Conservation (phyloP, 1,140 invertebrate species). For the Caenorhabditis inopinata region DNA sequence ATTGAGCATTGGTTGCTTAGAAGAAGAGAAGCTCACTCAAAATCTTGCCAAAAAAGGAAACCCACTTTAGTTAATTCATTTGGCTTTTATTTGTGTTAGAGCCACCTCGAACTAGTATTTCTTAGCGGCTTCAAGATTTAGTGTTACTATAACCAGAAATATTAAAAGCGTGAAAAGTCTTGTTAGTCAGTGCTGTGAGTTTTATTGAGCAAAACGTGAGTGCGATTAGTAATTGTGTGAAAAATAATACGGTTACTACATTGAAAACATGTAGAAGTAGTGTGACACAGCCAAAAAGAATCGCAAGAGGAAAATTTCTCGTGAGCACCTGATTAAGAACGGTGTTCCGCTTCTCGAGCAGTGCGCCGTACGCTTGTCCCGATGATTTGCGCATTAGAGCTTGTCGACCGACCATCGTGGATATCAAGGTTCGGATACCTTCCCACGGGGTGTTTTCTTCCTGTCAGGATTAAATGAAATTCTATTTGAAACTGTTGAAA, state of each 20-base stretch:
- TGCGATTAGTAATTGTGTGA: slow-evolving; percentile 23
- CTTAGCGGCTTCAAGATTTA: too few species aligned
- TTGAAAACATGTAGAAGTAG: slow-evolving; percentile 27
- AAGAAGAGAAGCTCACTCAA: too few species aligned
- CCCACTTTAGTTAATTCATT: too few species aligned
- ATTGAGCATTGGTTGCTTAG: too few species aligned
- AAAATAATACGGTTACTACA: slow-evolving; percentile 15
- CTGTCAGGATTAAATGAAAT: slow-evolving; percentile 25
- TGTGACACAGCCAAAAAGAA: slow-evolving; percentile 29
- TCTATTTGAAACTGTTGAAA: too few species aligned
- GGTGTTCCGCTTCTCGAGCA: slow-evolving; percentile 54
- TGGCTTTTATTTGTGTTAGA: too few species aligned
- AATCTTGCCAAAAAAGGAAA: too few species aligned
- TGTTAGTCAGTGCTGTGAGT: neutral
- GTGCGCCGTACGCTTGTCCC: slow-evolving; percentile 55
- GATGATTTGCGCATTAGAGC: slow-evolving; percentile 62
- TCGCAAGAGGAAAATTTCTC: slow-evolving; percentile 23
- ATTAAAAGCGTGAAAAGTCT: neutral
- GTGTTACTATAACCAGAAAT: neutral
- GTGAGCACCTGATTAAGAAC: slow-evolving; percentile 59
- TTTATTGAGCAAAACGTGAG: neutral
- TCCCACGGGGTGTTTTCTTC: slow-evolving; percentile 63
- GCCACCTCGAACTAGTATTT: too few species aligned
- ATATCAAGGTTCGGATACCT: slow-evolving; percentile 59
- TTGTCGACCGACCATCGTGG: slow-evolving; percentile 64